Percentiles rank a stretch among this genome's conserved stretches.
These are phyloP conservation scores for Lonchura striata DNA, from an alignment of 2,113 vertebrate genomes.

Conservation along the genomic window DNA sequence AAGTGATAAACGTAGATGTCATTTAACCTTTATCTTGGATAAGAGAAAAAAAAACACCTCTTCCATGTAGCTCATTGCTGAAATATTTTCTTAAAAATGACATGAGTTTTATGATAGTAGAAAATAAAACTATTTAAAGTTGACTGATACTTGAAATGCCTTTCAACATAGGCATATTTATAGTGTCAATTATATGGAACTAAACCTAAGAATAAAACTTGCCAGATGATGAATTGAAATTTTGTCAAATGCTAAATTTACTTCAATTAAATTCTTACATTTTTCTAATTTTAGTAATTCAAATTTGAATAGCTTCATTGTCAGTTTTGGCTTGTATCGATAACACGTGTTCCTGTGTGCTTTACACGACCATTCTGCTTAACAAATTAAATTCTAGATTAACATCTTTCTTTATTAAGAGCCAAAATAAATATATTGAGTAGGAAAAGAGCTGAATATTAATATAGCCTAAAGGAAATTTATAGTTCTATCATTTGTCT, in stretches of 20 bases:
- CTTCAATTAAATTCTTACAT: not conserved
- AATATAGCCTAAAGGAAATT: not conserved
- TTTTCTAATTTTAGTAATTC: not conserved
- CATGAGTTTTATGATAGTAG: not conserved
- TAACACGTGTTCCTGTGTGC: not conserved
- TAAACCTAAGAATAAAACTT: not conserved
- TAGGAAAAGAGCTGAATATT: not conserved
- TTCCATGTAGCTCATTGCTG: not conserved
- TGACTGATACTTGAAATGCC: not conserved
- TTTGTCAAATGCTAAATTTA: not conserved
- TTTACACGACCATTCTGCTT: not conserved
- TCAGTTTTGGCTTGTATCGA: not conserved
- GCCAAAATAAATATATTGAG: not conserved
- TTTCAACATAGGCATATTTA: not conserved
- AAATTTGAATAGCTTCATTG: not conserved
- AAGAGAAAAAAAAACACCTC: not conserved
- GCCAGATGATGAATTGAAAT: not conserved
- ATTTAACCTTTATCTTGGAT: not conserved
- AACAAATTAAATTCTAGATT: not conserved
- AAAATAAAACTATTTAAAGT: not conserved
- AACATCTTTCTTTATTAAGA: not conserved
- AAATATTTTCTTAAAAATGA: not conserved
- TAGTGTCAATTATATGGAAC: not conserved
- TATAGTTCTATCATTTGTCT: not conserved
- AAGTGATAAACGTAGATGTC: not conserved